phyloP scores from a whole-genome alignment of 2,888 invertebrate species.

The Seira ritae region DNA sequence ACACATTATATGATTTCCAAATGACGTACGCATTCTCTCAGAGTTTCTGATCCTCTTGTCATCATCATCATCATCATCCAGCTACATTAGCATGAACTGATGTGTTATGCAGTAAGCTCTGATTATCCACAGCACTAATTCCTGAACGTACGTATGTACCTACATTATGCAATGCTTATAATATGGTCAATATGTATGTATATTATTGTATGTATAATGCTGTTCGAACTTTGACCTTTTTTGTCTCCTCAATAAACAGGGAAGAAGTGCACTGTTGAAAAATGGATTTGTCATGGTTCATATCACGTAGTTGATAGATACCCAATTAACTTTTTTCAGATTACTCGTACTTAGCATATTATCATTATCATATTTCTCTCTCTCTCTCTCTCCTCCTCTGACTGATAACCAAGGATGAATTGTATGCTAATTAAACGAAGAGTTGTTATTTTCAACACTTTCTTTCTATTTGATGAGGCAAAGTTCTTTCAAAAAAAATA shows the following conservation, averaged over 20 bases:
- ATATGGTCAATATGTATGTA: not conserved
- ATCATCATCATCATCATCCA: not conserved
- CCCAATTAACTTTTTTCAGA: slow-evolving; percentile 11
- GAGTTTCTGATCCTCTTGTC: not conserved
- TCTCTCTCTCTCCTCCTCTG: too few species aligned
- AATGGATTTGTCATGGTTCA: not conserved
- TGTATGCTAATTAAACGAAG: slow-evolving; percentile 35
- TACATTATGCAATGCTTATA: too few species aligned
- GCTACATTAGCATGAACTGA: not conserved
- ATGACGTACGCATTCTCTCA: not conserved
- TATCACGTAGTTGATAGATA: too few species aligned
- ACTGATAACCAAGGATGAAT: not conserved
- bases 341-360: slow-evolving; percentile 8
- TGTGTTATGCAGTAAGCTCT: not conserved
- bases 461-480: slow-evolving; percentile 13
- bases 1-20: too few species aligned
- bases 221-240: slow-evolving; percentile 49
- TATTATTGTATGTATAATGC: not conserved
- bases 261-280: not conserved
- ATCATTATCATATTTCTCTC: slow-evolving; percentile 12
- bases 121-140: too few species aligned
- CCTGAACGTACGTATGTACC: too few species aligned
- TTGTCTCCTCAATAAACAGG: slow-evolving; percentile 18
- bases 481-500: too few species aligned
- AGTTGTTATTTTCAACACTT: slow-evolving; percentile 40